These are phyloP conservation scores for Ochropleura plecta DNA, from an alignment of 2,888 invertebrate species.

Conservation along the genomic window DNA sequence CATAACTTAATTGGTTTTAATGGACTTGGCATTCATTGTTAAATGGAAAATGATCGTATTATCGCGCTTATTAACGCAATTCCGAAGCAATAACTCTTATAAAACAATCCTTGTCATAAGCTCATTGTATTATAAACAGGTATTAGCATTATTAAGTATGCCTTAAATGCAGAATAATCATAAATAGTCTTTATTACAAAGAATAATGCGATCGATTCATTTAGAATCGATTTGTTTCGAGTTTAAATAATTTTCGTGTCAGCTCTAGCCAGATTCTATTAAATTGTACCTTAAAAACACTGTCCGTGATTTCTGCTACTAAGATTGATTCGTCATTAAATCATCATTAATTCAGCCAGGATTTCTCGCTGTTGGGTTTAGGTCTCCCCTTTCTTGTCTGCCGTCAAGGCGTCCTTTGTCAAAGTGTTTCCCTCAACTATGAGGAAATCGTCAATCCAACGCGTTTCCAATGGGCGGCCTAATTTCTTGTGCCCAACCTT, in stretches of 20 bases:
- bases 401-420: background rate
- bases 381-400: background rate
- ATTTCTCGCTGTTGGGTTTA: background rate
- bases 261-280: background rate
- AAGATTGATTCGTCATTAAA: background rate
- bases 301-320: background rate
- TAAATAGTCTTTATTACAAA: conserved; percentile 8
- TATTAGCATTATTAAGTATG: conserved; percentile 38
- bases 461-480: background rate
- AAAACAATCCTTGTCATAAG: conserved; percentile 50
- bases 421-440: background rate
- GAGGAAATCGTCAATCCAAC: background rate
- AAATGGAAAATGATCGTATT: conserved; percentile 27
- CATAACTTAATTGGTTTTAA: conserved; percentile 2
- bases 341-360: background rate
- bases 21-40: background rate
- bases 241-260: background rate
- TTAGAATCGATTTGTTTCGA: conserved; percentile 10
- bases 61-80: conserved; percentile 27
- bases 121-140: conserved; percentile 39
- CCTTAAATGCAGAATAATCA: conserved; percentile 39
- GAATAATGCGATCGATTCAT: conserved; percentile 14
- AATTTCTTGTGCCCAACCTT: background rate
- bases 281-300: background rate
- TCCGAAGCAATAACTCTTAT: conserved; percentile 49